Conservation (phyloP, 2,888 invertebrate genomes). For the Sepioteuthis lessoniana region DNA sequence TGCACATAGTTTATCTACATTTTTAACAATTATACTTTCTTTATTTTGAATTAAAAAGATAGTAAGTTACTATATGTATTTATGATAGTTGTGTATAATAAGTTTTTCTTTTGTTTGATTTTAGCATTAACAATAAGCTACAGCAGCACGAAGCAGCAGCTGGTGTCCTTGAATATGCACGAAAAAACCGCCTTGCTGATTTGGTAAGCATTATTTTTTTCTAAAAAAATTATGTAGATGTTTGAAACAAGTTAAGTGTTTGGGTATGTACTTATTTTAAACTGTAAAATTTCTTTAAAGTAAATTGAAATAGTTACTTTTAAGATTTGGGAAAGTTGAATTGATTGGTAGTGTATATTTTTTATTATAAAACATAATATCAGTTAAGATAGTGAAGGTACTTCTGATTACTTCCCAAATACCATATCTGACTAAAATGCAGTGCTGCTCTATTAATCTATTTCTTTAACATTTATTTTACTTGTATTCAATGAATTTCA, state of each 20-base stretch:
- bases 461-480: not conserved
- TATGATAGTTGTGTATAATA: not conserved
- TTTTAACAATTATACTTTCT: no score
- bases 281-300: no score
- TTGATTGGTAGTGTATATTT: no score
- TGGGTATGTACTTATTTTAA: no score
- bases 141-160: constrained; percentile 99
- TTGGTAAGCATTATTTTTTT: constrained; percentile 62
- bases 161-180: constrained; percentile 90
- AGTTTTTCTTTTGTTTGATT: constrained; percentile 68
- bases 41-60: no score
- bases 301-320: no score
- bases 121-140: constrained; percentile 94
- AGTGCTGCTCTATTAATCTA: not conserved
- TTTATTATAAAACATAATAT: no score
- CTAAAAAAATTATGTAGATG: not conserved
- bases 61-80: not conserved
- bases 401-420: no score
- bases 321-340: no score
- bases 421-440: not conserved
- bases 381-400: no score
- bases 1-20: no score
- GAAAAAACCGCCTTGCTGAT: constrained; percentile 78
- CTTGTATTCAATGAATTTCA: not conserved
- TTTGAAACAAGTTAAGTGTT: not conserved